Percentiles rank a stretch among this genome's conserved stretches.
Conservation (phyloP, 1,140 invertebrate genomes). For the Meloidogyne hapla region DNA sequence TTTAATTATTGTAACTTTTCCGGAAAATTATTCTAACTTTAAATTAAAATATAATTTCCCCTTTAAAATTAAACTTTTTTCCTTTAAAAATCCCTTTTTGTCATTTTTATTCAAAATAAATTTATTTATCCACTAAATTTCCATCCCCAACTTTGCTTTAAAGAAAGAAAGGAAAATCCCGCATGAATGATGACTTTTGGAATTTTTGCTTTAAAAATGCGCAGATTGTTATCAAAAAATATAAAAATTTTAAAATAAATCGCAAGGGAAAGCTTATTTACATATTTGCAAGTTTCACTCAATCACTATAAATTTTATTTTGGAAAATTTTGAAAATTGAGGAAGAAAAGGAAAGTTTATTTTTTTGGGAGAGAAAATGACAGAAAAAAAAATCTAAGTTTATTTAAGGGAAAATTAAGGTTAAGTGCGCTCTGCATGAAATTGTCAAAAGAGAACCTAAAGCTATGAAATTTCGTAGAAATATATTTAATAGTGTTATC, state of each 20-base stretch:
- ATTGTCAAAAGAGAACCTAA: neutral
- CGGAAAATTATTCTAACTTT: too few species aligned
- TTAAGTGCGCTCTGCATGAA: neutral
- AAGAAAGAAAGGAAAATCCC: neutral
- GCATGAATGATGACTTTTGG: neutral
- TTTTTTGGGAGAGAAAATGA: neutral
- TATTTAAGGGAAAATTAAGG: neutral
- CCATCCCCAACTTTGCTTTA: neutral
- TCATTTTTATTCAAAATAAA: neutral
- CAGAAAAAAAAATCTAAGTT: neutral
- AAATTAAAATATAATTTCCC: too few species aligned
- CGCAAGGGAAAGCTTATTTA: neutral
- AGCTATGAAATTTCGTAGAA: neutral
- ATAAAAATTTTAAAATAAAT: too few species aligned
- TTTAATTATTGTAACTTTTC: too few species aligned
- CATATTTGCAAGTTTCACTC: neutral
- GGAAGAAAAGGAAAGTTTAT: neutral
- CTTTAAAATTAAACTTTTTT: too few species aligned
- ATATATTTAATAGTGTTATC: neutral
- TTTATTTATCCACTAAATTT: neutral
- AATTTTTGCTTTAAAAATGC: neutral
- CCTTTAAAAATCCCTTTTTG: neutral
- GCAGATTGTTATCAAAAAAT: neutral
- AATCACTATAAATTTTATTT: slow-evolving; percentile 4
- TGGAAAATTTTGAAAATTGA: neutral